Evolutionary conservation across 2,888 invertebrate genomes (phyloP), one percentile per base, ranked within the genome.

Genomic region (Aromia moschata): DNA sequence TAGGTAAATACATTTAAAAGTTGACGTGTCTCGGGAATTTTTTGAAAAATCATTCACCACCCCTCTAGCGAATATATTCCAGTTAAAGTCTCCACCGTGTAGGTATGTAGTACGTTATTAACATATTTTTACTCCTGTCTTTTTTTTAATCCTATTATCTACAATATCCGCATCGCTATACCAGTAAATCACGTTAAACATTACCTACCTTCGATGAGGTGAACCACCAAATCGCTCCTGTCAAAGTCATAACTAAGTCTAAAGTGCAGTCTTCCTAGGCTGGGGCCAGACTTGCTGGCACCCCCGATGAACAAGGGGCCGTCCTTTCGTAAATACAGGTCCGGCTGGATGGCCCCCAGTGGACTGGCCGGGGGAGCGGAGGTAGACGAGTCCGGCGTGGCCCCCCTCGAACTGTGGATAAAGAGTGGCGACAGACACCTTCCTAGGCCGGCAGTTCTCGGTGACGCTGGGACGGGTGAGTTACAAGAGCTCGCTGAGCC

Each of bases 131-230:
- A n/a, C n/a, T n/a, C n/a, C n/a, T n/a, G n/a, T n/a, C n/a, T n/a
- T n/a, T n/a, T n/a, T n/a, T n/a, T n/a, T n/a, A n/a, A n/a, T n/a
- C n/a, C n/a, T n/a, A n/a, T n/a, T n/a, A n/a, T n/a, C n/a, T n/a
- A n/a, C n/a, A n/a, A n/a, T n/a, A n/a, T n/a, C n/a, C n/a, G n/a
- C n/a, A n/a, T n/a, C n/a, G n/a, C n/a, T n/a, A n/a, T n/a, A n/a
- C n/a, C n/a, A n/a, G n/a, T n/a, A n/a, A n/a, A n/a, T n/a, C n/a
- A n/a, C n/a, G n/a, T n/a, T n/a, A n/a, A n/a, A n/a, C n/a, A n/a
- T n/a, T n/a, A n/a, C n/a, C n/a, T 75, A 92, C 93, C 93, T 88
- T 95, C 94, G 80, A 95, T 94, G 67, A 95, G 84, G 82, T 95
- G 94, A n/a, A 94, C 91, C 67, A 93, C 90, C 68, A 96, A 84